phyloP scores from a whole-genome alignment of 2,797 vertebrate species.

The Apogon hyalosoma region DNA sequence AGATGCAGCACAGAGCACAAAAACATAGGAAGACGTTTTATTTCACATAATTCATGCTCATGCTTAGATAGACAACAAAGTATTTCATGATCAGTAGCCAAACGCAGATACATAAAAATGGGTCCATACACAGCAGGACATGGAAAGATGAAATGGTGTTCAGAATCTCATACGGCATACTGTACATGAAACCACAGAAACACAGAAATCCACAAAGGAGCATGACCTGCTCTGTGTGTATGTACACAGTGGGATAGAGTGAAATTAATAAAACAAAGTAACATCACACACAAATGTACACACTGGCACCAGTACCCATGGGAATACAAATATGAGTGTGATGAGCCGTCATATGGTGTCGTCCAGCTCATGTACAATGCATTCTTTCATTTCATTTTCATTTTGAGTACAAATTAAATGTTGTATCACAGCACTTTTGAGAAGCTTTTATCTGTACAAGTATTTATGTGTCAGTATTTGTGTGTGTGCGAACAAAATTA shows the following conservation, averaged over 20 bases:
- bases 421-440: constrained; percentile 38
- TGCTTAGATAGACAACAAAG: constrained; percentile 56
- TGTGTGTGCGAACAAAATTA: constrained; percentile 9
- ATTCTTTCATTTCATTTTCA: constrained; percentile 21
- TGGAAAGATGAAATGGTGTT: constrained; percentile 52
- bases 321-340: constrained; percentile 57
- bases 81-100: constrained; percentile 13
- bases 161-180: not conserved
- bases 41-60: constrained; percentile 34
- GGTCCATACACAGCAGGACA: constrained; percentile 29
- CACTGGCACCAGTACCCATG: constrained; percentile 24
- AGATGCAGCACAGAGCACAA: not conserved
- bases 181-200: constrained; percentile 19
- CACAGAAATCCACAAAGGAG: constrained; percentile 21
- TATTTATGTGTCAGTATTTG: constrained; percentile 23
- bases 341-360: constrained; percentile 41
- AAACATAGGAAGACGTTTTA: constrained; percentile 40
- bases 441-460: constrained; percentile 50
- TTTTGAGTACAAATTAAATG: constrained; percentile 63
- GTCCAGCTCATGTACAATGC: constrained; percentile 40
- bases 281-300: constrained; percentile 36
- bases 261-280: constrained; percentile 48
- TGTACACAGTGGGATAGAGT: constrained; percentile 43
- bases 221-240: constrained; percentile 33
- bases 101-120: constrained; percentile 41